Conservation (phyloP, 2,888 invertebrate genomes). For the Drosophila histrio region DNA sequence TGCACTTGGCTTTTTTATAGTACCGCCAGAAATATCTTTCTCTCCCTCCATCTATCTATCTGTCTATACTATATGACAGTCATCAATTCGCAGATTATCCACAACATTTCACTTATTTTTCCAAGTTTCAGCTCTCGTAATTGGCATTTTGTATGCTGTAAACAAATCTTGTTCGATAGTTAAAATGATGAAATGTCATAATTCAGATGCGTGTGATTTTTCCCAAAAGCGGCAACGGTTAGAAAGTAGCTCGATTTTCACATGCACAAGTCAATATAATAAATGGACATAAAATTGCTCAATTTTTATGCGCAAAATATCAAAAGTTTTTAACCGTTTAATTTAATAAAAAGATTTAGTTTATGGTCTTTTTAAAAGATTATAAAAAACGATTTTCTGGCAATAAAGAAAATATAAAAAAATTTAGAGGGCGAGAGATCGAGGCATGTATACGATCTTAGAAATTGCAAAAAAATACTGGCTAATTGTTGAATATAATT, state of each 20-base stretch:
- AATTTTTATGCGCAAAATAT: background rate
- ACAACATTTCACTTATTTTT: slow-evolving; percentile 69
- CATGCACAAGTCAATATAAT: background rate
- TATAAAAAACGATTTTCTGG: too few species aligned
- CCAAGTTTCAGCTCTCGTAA: slow-evolving; percentile 42
- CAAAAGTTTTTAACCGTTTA: background rate
- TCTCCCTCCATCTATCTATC: slow-evolving; percentile 22
- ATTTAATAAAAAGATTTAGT: background rate
- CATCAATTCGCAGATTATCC: slow-evolving; percentile 74
- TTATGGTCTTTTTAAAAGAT: background rate
- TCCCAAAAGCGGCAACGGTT: slow-evolving; percentile 24
- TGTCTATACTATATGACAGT: slow-evolving; percentile 50
- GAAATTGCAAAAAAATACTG: too few species aligned
- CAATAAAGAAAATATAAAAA: too few species aligned
- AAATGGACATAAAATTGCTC: slow-evolving; percentile 22
- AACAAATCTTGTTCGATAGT: slow-evolving; percentile 65
- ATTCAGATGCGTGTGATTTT: slow-evolving; percentile 58
- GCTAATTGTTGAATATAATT: too few species aligned
- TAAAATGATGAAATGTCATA: slow-evolving; percentile 73
- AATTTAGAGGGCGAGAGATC: too few species aligned
- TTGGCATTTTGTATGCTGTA: slow-evolving; percentile 69
- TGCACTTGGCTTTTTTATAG: slow-evolving; percentile 50
- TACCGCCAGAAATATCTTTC: slow-evolving; percentile 15
- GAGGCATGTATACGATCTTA: too few species aligned
- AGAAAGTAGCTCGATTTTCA: slow-evolving; percentile 67